Conservation (phyloP, 1,140 invertebrate species). For the Bombus turneri region DNA sequence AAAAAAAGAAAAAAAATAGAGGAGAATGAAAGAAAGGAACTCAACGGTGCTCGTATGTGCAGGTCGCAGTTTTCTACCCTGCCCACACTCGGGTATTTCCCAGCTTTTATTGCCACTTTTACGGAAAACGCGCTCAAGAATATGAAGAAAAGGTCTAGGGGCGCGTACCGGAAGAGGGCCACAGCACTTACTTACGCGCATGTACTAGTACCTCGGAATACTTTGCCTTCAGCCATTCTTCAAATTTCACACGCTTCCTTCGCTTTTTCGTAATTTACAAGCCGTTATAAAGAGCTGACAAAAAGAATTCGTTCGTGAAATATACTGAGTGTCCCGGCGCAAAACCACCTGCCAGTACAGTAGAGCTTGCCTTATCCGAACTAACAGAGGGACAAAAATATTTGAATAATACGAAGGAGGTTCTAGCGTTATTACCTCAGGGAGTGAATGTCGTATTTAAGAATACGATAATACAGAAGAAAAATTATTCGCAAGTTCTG, state of each 20-base stretch:
- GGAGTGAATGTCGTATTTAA: no score
- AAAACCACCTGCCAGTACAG: no score
- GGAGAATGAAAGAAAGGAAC: neutral
- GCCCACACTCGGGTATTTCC: slow-evolving; percentile 4
- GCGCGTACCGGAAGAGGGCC: neutral
- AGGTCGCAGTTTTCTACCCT: neutral
- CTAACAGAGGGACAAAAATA: no score
- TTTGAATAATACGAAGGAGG: no score
- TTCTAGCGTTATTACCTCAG: no score
- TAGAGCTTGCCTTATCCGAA: no score
- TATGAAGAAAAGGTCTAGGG: neutral
- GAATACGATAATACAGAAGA: no score
- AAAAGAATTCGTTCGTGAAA: neutral
- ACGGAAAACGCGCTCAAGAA: slow-evolving; percentile 9
- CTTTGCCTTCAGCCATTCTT: neutral
- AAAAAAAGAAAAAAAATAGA: neutral
- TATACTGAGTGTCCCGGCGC: neutral
- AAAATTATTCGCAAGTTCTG: no score
- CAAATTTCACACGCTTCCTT: neutral
- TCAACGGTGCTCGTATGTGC: slow-evolving; percentile 25
- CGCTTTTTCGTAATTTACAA: neutral
- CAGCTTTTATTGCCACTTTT: slow-evolving; percentile 47
- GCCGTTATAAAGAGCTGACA: neutral
- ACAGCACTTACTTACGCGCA: no score
- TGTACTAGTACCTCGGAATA: neutral